A percentile compares a stretch with the other conserved stretches of the same genome.
Evolutionary conservation across 1,140 invertebrate genomes (phyloP).

Genomic region (Trichoplusia ni): DNA sequence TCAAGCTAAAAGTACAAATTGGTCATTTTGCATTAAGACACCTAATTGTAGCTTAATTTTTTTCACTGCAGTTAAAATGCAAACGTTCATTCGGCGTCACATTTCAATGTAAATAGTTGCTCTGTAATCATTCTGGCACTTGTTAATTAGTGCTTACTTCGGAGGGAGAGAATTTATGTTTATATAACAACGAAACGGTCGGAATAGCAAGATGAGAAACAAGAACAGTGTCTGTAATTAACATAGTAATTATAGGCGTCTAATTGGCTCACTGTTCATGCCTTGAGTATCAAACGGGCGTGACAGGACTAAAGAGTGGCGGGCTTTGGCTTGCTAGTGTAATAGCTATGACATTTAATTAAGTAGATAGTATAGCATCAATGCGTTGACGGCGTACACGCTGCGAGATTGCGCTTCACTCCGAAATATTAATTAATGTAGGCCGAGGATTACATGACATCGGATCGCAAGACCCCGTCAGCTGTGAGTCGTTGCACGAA

Average conservation of each 20-base stretch:
- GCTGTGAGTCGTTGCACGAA: background rate
- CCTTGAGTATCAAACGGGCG: conserved; percentile 69
- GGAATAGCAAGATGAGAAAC: conserved; percentile 65
- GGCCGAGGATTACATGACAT: conserved; percentile 15
- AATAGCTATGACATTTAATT: conserved; percentile 51
- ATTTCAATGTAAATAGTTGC: conserved; percentile 40
- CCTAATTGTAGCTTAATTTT: background rate
- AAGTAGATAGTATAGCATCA: conserved; percentile 40
- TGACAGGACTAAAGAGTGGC: conserved; percentile 50
- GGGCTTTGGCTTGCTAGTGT: conserved; percentile 36
- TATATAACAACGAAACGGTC: conserved; percentile 67
- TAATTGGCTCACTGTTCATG: conserved; percentile 73
- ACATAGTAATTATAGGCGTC: conserved; percentile 76
- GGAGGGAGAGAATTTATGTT: conserved; percentile 65
- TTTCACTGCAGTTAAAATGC: conserved; percentile 9
- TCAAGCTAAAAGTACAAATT: background rate
- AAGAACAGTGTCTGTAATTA: conserved; percentile 72
- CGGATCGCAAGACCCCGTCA: no score
- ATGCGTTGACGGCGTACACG: conserved; percentile 31
- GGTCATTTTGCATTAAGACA: conserved; percentile 1
- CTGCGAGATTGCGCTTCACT: conserved; percentile 20
- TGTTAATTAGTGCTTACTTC: conserved; percentile 65
- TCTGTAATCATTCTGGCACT: conserved; percentile 56
- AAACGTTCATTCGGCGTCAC: conserved; percentile 11
- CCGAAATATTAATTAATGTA: conserved; percentile 24